phyloP scores from a whole-genome alignment of 2,888 invertebrate genomes.

The Odontocolon sp. region DNA sequence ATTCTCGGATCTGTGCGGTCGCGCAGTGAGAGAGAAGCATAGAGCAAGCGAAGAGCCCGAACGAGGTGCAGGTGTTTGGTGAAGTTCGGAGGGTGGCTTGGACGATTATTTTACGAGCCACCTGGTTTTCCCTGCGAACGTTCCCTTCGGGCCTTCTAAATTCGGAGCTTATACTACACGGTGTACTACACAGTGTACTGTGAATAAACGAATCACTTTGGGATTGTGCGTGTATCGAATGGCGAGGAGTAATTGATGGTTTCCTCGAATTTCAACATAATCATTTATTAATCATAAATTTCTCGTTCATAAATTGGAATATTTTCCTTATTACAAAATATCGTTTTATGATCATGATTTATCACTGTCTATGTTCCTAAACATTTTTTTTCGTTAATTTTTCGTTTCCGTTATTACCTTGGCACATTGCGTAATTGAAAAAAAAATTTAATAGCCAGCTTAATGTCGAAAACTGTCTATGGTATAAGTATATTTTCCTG shows the following conservation, averaged over 20 bases:
- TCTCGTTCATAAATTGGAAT: conserved; percentile 1
- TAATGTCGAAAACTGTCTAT: not conserved
- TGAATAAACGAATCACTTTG: conserved; percentile 34
- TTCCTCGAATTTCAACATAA: conserved; percentile 16
- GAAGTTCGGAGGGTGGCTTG: conserved; percentile 62
- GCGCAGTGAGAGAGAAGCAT: no score
- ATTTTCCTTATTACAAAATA: conserved; percentile 1
- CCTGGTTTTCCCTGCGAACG: conserved; percentile 64
- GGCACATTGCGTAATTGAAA: conserved; percentile 23
- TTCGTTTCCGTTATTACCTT: not conserved
- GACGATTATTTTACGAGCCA: conserved; percentile 72
- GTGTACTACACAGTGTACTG: conserved; percentile 3
- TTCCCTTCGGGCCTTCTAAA: conserved; percentile 25
- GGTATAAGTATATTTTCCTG: conserved; percentile 2
- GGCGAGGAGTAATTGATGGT: conserved; percentile 18
- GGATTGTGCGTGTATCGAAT: conserved; percentile 23
- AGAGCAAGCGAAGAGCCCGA: conserved; percentile 21
- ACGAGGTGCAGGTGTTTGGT: conserved; percentile 68
- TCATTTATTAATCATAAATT: not conserved
- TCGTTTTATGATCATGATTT: not conserved
- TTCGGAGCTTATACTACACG: conserved; percentile 7
- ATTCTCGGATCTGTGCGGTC: conserved; percentile 34
- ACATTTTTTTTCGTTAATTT: no score
- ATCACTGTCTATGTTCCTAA: not conserved
- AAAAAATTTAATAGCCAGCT: conserved; percentile 1